Conservation (phyloP, 2,888 invertebrate species). For the Pseudoips prasinana region DNA sequence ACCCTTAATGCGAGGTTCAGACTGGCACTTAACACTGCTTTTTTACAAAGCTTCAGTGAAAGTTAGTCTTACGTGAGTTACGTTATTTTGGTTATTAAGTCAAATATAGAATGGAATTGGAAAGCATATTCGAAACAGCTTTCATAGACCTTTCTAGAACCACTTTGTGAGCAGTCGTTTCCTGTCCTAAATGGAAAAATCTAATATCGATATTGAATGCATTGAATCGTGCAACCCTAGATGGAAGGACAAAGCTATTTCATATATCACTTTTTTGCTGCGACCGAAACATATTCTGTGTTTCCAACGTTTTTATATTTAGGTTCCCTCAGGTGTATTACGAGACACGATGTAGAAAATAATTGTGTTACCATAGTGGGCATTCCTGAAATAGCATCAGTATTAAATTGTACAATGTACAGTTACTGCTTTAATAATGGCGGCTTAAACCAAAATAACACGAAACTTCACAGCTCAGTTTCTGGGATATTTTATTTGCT, state of each 20-base stretch:
- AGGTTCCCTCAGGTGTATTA: conserved; percentile 9
- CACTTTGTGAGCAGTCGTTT: not conserved
- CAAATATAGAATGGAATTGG: too few relatives aligned
- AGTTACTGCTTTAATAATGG: conserved; percentile 9
- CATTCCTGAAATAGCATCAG: conserved; percentile 4
- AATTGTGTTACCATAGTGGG: conserved; percentile 7
- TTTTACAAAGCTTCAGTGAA: too few relatives aligned
- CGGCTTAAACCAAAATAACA: conserved; percentile 21
- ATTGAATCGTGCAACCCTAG: too few relatives aligned
- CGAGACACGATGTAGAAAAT: conserved; percentile 6
- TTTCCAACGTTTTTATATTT: conserved; percentile 15
- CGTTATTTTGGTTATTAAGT: too few relatives aligned
- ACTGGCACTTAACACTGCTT: too few relatives aligned
- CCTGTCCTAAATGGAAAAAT: not conserved
- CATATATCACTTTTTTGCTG: conserved; percentile 19
- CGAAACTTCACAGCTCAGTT: conserved; percentile 22
- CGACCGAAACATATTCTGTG: conserved; percentile 12
- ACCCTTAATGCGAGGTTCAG: too few relatives aligned
- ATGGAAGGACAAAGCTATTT: conserved; percentile 8
- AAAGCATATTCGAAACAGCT: too few relatives aligned
- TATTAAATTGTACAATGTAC: conserved; percentile 3
- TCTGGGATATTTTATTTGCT: conserved; percentile 32
- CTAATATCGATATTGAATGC: not conserved
- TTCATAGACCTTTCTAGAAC: too few relatives aligned
- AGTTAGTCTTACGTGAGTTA: too few relatives aligned